Percentiles rank a stretch among this genome's conserved stretches.
phyloP scores from a whole-genome alignment of 2,888 invertebrate genomes.

The Polietes domitor region DNA sequence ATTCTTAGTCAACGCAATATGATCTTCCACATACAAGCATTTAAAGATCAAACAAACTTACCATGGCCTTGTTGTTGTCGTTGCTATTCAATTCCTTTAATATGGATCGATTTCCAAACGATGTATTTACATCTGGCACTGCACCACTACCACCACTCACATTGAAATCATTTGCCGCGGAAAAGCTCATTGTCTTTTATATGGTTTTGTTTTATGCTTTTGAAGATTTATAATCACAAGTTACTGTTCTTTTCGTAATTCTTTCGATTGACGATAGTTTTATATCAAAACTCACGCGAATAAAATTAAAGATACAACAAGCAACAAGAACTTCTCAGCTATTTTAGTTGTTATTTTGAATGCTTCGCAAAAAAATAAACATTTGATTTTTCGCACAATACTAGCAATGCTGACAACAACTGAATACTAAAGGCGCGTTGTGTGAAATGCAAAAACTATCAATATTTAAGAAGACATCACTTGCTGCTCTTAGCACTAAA shows the following conservation, averaged over 20 bases:
- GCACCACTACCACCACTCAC: slow-evolving; percentile 49
- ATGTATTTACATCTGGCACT: slow-evolving; percentile 10
- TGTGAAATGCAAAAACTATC: slow-evolving; percentile 8
- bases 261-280: not conserved
- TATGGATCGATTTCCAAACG: slow-evolving; percentile 57
- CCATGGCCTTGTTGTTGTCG: slow-evolving; percentile 71
- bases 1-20: too few relatives aligned
- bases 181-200: slow-evolving; percentile 55
- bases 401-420: slow-evolving; percentile 44
- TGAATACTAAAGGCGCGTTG: slow-evolving; percentile 45
- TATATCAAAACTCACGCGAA: not conserved
- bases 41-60: slow-evolving; percentile 64
- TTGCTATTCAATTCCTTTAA: slow-evolving; percentile 74
- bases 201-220: not conserved
- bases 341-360: slow-evolving; percentile 51
- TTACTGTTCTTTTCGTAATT: not conserved
- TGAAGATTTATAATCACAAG: not conserved
- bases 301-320: not conserved
- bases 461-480: too few relatives aligned
- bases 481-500: too few relatives aligned
- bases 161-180: slow-evolving; percentile 57
- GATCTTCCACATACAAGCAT: not conserved
- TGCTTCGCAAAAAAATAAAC: slow-evolving; percentile 27
- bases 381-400: slow-evolving; percentile 36
- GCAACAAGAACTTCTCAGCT: slow-evolving; percentile 27